Evolutionary conservation across 92 coral and sea anemone species (phyloP).

Genomic region (Paramuricea clavata): DNA sequence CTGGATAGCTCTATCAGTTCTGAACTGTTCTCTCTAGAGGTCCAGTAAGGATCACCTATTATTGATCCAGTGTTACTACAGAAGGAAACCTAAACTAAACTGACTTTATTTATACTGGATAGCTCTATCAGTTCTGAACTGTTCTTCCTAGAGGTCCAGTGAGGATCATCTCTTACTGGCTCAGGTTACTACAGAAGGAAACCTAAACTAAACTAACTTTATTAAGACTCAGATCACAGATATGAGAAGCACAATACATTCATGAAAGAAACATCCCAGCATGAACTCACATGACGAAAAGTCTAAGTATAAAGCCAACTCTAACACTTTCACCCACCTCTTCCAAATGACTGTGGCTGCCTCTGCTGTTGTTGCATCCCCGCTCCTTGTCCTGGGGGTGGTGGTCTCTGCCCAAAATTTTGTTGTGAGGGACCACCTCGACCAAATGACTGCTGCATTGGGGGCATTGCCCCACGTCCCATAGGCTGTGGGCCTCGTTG

Average conservation of each 20-base stretch:
- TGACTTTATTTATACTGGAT: too few species aligned
- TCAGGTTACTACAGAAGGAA: too few species aligned
- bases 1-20: too few species aligned
- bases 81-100: background rate
- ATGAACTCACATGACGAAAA: too few species aligned
- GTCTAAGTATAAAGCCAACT: background rate
- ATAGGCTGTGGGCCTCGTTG: conserved; percentile 23
- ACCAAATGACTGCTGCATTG: conserved; percentile 56
- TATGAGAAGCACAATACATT: too few species aligned
- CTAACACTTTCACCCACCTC: conserved; percentile 34
- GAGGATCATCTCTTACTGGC: too few species aligned
- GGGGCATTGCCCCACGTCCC: conserved; percentile 34
- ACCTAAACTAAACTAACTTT: too few species aligned
- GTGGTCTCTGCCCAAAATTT: conserved; percentile 9
- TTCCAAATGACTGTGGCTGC: conserved; percentile 40
- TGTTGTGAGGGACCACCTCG: conserved; percentile 48
- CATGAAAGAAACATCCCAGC: too few species aligned
- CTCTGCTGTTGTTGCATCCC: conserved; percentile 25
- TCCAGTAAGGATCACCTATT: background rate
- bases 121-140: too few species aligned
- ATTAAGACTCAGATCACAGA: too few species aligned
- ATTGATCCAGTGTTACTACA: background rate
- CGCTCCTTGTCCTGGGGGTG: conserved; percentile 42
- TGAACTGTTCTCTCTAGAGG: too few species aligned
- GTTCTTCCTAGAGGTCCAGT: too few species aligned